phyloP scores from a whole-genome alignment of 2,113 vertebrate species.

The Thalassoma bifasciatum region DNA sequence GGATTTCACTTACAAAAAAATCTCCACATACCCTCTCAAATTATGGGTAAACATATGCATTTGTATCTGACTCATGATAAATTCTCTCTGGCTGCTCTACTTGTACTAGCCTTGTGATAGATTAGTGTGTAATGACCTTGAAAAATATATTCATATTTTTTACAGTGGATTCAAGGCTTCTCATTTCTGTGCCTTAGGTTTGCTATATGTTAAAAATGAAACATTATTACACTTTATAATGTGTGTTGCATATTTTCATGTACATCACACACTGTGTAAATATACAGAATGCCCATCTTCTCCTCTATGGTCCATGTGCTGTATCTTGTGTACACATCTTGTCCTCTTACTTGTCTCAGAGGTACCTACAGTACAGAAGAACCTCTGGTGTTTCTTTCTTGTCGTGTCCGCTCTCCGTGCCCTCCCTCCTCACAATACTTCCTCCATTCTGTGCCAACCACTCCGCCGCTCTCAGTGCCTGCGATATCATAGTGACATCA shows the following conservation, averaged over 20 bases:
- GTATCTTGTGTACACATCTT: background rate
- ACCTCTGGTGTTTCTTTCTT: slow-evolving; percentile 20
- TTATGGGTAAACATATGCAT: background rate
- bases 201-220: background rate
- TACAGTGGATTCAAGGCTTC: slow-evolving; percentile 5
- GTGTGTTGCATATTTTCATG: slow-evolving; percentile 3
- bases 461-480: slow-evolving; percentile 26
- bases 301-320: background rate
- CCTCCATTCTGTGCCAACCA: slow-evolving; percentile 9
- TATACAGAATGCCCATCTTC: background rate
- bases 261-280: slow-evolving; percentile 3
- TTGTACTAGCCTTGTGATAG: background rate
- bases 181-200: slow-evolving; percentile 6
- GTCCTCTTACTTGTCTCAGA: slow-evolving; percentile 11
- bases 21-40: background rate
- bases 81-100: background rate
- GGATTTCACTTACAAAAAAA: background rate
- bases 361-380: slow-evolving; percentile 15
- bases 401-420: background rate
- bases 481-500: slow-evolving; percentile 49
- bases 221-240: background rate
- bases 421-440: slow-evolving; percentile 25
- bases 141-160: background rate
- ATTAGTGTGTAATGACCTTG: background rate
- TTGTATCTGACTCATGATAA: background rate